Evolutionary conservation across 2,888 invertebrate species (phyloP).

Genomic region (Autographa gamma): DNA sequence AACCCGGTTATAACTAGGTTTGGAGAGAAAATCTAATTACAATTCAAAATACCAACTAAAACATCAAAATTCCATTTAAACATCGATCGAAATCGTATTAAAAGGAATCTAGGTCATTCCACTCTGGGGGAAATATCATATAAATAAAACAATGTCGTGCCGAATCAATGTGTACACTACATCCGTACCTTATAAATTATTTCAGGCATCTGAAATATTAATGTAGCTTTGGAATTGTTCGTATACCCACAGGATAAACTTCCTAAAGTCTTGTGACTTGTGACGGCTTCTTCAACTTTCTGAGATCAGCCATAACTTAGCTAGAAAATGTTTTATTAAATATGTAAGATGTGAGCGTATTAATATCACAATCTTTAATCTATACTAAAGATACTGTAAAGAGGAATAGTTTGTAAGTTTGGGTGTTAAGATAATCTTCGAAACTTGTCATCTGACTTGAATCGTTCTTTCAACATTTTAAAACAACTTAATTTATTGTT

Average conservation of each 20-base stretch:
- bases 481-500: no score
- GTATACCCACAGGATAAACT: conserved; percentile 42
- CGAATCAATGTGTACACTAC: conserved; percentile 4
- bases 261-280: conserved; percentile 48
- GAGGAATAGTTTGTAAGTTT: conserved; percentile 12
- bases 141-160: conserved; percentile 9
- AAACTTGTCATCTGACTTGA: neutral
- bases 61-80: neutral
- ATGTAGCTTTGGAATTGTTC: conserved; percentile 34
- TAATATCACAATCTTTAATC: conserved; percentile 28
- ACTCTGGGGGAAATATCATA: neutral
- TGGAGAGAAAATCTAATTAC: neutral
- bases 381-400: conserved; percentile 11
- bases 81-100: neutral
- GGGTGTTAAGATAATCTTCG: neutral
- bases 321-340: conserved; percentile 55
- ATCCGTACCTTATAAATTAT: conserved; percentile 23
- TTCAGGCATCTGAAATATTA: conserved; percentile 31
- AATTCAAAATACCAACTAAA: neutral
- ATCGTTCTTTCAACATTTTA: neutral
- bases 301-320: conserved; percentile 52
- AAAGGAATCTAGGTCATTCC: conserved; percentile 1
- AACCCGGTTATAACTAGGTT: neutral
- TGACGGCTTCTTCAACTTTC: conserved; percentile 51
- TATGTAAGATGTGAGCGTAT: conserved; percentile 33